These are phyloP conservation scores for Lasioglossum vierecki DNA, from an alignment of 2,888 invertebrate genomes.

Conservation along the genomic window DNA sequence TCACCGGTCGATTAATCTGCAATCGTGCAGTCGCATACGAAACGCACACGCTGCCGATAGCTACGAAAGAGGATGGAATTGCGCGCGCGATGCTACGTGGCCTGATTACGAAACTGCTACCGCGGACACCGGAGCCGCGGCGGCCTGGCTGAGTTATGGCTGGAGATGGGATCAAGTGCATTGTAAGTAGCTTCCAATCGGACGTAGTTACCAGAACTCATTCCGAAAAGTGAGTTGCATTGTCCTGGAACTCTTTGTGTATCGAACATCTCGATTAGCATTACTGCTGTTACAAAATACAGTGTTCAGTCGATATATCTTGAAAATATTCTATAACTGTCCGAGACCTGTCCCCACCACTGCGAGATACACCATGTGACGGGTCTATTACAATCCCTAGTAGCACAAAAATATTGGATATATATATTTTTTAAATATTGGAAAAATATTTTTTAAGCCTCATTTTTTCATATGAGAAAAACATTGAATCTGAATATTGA, in stretches of 20 bases:
- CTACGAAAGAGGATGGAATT: slow-evolving; percentile 4
- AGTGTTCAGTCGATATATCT: no score
- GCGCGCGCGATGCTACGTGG: slow-evolving; percentile 20
- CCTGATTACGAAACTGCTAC: slow-evolving; percentile 24
- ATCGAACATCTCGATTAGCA: background rate
- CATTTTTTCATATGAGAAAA: no score
- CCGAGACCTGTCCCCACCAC: no score
- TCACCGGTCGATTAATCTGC: slow-evolving; percentile 49
- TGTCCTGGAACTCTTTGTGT: background rate
- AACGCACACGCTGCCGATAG: slow-evolving; percentile 13
- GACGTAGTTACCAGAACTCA: background rate
- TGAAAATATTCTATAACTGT: no score
- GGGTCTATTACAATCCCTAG: no score
- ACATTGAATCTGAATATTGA: no score
- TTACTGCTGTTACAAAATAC: background rate
- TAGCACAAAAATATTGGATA: no score
- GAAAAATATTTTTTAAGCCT: no score
- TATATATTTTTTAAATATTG: no score
- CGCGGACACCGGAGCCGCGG: background rate
- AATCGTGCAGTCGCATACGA: slow-evolving; percentile 41
- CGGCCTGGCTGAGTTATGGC: background rate
- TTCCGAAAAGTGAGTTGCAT: background rate
- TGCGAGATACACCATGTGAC: no score
- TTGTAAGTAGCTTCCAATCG: background rate
- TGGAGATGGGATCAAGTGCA: background rate